Percentiles rank a stretch among this genome's conserved stretches.
Evolutionary conservation across 2,797 vertebrate genomes (phyloP).

Genomic region (Enoplosus armatus): DNA sequence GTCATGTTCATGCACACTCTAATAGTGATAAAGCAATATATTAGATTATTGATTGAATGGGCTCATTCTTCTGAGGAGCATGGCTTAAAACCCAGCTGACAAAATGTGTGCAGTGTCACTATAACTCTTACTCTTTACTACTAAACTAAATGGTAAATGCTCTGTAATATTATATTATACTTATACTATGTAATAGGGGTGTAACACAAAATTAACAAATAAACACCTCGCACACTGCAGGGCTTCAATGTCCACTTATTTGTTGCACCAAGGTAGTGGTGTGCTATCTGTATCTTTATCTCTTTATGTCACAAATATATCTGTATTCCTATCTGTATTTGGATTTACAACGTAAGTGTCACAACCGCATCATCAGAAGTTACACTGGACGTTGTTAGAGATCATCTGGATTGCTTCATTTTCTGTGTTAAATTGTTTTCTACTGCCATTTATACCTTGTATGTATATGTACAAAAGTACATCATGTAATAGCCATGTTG

Average conservation of each 20-base stretch:
- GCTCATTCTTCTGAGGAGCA: background rate
- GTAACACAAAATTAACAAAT: too few relatives aligned
- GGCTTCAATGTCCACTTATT: too few relatives aligned
- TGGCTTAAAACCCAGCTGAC: background rate
- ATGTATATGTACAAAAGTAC: background rate
- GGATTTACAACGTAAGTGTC: background rate
- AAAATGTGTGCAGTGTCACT: background rate
- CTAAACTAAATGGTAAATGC: too few relatives aligned
- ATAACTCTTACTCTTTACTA: too few relatives aligned
- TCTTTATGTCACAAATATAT: background rate
- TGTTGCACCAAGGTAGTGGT: too few relatives aligned
- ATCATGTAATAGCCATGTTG: background rate
- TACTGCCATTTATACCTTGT: background rate
- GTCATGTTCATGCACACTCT: conserved; percentile 42
- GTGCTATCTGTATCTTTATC: background rate
- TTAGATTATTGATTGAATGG: conserved; percentile 39
- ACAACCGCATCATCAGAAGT: background rate
- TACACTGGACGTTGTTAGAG: background rate
- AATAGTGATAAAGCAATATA: conserved; percentile 55
- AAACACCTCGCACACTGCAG: too few relatives aligned
- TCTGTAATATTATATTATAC: background rate
- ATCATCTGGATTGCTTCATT: background rate
- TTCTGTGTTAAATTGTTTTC: background rate
- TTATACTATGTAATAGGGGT: background rate
- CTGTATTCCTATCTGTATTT: background rate